Conservation (phyloP, 2,113 vertebrate genomes). For the Indicator maculatus region DNA sequence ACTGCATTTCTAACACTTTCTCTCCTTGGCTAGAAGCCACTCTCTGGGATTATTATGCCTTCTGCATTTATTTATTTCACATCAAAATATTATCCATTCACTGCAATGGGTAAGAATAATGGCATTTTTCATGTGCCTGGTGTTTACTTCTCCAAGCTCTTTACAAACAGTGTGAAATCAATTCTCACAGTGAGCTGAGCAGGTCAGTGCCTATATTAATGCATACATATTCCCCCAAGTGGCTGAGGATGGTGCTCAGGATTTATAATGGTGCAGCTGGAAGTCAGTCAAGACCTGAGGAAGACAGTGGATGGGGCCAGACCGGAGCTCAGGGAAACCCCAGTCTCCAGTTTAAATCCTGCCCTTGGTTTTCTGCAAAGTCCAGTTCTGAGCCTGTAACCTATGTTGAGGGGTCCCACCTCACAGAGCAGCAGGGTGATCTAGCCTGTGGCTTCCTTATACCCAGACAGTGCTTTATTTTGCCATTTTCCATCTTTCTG, state of each 20-base stretch:
- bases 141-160: not conserved
- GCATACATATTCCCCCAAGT: not conserved
- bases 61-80: not conserved
- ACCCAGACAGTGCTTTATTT: fast-evolving
- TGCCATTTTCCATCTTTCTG: not conserved
- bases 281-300: not conserved
- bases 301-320: not conserved
- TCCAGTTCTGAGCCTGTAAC: fast-evolving
- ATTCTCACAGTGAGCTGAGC: not conserved
- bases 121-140: not conserved
- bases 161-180: not conserved
- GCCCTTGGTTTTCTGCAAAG: not conserved
- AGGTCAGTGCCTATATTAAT: not conserved
- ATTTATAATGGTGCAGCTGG: not conserved
- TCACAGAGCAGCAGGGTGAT: not conserved
- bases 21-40: not conserved
- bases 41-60: not conserved
- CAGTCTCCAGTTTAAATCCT: not conserved
- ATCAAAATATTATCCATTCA: not conserved
- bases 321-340: not conserved
- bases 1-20: not conserved
- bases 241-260: not conserved
- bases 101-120: not conserved
- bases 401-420: not conserved
- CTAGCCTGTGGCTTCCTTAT: not conserved